Evolutionary conservation across 2,797 vertebrate species (phyloP), one percentile per base, ranked within the genome.

Genomic region (Rhynchonycteris naso): DNA sequence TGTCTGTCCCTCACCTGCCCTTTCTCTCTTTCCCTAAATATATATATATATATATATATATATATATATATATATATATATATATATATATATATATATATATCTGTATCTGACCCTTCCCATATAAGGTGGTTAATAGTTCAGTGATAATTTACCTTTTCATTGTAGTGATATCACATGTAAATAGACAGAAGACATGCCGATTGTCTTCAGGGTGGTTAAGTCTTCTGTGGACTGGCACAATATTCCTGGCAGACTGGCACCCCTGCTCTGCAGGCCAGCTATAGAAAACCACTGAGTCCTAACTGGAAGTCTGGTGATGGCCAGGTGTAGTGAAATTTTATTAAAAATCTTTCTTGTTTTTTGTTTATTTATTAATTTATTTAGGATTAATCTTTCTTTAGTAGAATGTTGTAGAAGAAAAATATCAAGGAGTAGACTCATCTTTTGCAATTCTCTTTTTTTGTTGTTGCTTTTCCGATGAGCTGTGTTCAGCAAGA

Each of bases 271-370:
- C 43, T 43, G 43, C 43, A 43, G 43, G 43, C 43, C 43, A 43
- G 8, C 43, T 6, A 43, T 43, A 43, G 43, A 7, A 43, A 43
- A 43, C 43, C 43, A 43, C 43, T 63, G 87, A 81, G 88, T 93
- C 85, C 86, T 96, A 56, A 43, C 83, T 69, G 33, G 54, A 96
- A 81, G 83, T 80, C 88, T 97, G 94, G 94, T 68, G 94, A 78
- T 91, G 82, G 91, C 96, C 97, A 97, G 43, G 30, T 87, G 59
- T 80, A 88, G 92, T 93, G 95, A 96, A 28, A 88, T 96, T 97
- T 95, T 50, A 38, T 97, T 85, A 92, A 95, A 93, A 86, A 87
- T 71, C 78, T 92, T 93, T 69, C 75, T 95, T 95, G 88, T 97
- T 85, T 87, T 97, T 98, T 43, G 43, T 43, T 43, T 43, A 43